A percentile compares a stretch with the other conserved stretches of the same genome.
Evolutionary conservation across 1,140 invertebrate species (phyloP).

Genomic region (Lordiphosa mommai): DNA sequence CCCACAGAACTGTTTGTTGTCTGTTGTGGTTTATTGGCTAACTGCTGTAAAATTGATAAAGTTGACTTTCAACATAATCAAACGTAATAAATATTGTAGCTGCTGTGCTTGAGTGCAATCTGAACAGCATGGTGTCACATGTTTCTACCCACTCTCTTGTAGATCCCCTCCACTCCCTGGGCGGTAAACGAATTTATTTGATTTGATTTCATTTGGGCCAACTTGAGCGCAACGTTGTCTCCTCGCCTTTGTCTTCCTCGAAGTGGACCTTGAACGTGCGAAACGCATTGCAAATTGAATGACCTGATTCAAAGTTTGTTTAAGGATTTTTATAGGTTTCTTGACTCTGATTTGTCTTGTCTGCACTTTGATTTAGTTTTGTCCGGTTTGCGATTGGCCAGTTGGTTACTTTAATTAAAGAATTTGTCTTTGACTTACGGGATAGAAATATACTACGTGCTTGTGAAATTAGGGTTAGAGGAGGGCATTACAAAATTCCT

Average conservation of each 20-base stretch:
- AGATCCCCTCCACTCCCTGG: no score
- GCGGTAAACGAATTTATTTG: conserved; percentile 49
- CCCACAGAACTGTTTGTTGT: conserved; percentile 23
- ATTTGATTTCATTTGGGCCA: conserved; percentile 64
- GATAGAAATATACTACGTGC: no score
- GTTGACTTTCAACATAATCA: conserved; percentile 77
- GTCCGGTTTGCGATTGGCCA: no score
- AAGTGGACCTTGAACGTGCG: conserved; percentile 31
- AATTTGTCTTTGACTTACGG: no score
- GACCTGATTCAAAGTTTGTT: conserved; percentile 14
- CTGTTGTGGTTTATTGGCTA: conserved; percentile 71
- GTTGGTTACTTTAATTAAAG: no score
- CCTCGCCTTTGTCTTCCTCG: conserved; percentile 24
- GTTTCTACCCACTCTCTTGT: conserved; percentile 1
- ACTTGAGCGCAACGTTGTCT: conserved; percentile 23
- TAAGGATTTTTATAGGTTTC: conserved; percentile 6
- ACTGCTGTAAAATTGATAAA: conserved; percentile 78
- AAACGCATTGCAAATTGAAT: conserved; percentile 52
- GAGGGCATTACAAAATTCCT: no score
- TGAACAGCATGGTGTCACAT: conserved; percentile 61
- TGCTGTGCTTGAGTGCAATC: conserved; percentile 72
- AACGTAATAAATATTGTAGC: conserved; percentile 78
- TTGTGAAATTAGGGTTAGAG: no score
- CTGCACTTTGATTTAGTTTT: no score
- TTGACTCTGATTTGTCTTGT: conserved; percentile 18